Conservation (phyloP, 2,113 vertebrate species). For the Paedocypris sp. region DNA sequence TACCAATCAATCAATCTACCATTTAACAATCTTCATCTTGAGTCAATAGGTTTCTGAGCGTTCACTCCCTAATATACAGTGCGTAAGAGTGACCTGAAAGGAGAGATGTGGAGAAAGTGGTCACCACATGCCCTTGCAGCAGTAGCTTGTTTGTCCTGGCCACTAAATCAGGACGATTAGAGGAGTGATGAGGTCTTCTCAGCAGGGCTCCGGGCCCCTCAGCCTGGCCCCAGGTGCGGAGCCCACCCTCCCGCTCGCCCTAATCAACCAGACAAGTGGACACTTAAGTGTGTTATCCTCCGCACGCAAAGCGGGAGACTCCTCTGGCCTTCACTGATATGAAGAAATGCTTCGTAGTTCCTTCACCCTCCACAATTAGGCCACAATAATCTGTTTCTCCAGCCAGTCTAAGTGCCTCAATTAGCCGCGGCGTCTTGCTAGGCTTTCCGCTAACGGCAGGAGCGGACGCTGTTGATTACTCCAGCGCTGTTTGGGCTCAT, state of each 20-base stretch:
- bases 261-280: slow-evolving; percentile 35
- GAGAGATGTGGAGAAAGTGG: too few relatives aligned
- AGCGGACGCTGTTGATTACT: slow-evolving; percentile 14
- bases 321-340: slow-evolving; percentile 25
- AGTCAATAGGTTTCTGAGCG: too few relatives aligned
- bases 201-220: slow-evolving; percentile 24
- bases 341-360: slow-evolving; percentile 27
- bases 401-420: slow-evolving; percentile 50
- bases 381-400: slow-evolving; percentile 43
- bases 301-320: slow-evolving; percentile 4
- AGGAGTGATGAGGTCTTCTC: slow-evolving; percentile 35
- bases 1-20: too few relatives aligned
- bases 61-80: too few relatives aligned
- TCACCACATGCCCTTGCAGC: slow-evolving; percentile 75
- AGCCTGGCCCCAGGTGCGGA: slow-evolving; percentile 33
- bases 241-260: slow-evolving; percentile 28
- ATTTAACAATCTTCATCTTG: too few relatives aligned
- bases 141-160: slow-evolving; percentile 44
- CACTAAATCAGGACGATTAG: slow-evolving; percentile 49
- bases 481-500: not conserved
- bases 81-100: too few relatives aligned
- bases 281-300: slow-evolving; percentile 38
- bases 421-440: slow-evolving; percentile 43
- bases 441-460: slow-evolving; percentile 22
- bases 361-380: slow-evolving; percentile 25